A percentile compares a stretch with the other conserved stretches of the same genome.
Evolutionary conservation across 2,797 vertebrate genomes (phyloP).

Genomic region (Sebastes variabilis): DNA sequence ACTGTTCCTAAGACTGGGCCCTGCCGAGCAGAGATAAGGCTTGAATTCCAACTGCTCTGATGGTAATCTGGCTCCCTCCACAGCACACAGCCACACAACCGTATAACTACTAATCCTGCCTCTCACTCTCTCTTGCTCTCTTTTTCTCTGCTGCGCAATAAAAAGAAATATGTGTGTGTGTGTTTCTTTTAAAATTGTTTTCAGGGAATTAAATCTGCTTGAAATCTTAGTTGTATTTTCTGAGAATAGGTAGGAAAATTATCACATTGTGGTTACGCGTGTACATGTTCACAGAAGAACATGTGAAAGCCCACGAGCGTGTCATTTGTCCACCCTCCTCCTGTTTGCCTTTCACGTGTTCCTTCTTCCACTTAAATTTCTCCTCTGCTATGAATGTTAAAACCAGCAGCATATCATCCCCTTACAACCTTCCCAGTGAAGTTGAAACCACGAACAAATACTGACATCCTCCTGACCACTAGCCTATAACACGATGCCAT

Average conservation of each 20-base stretch:
- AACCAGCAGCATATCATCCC: not conserved
- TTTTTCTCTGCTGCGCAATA: constrained; percentile 6
- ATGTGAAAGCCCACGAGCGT: constrained; percentile 9
- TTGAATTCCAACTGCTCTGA: constrained; percentile 76
- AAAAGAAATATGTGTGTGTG: not conserved
- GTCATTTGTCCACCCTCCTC: constrained; percentile 11
- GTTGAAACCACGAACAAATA: not conserved
- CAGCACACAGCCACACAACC: constrained; percentile 45
- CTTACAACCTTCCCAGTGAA: not conserved
- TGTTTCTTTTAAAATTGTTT: constrained; percentile 17
- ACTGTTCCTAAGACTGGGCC: constrained; percentile 52
- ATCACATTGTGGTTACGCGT: not conserved
- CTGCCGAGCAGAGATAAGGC: constrained; percentile 79
- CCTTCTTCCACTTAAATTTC: constrained; percentile 30
- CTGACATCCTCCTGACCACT: not conserved
- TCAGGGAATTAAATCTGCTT: constrained; percentile 15
- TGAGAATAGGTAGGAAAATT: not conserved
- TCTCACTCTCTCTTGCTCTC: not conserved
- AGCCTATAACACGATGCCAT: not conserved
- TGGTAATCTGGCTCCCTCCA: constrained; percentile 74
- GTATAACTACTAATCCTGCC: constrained; percentile 58
- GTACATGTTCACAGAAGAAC: constrained; percentile 5
- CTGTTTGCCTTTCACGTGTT: constrained; percentile 20
- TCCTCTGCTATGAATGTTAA: not conserved
- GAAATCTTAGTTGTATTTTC: constrained; percentile 6